phyloP scores from a whole-genome alignment of 2,113 vertebrate genomes.

The Epinephelus moara region DNA sequence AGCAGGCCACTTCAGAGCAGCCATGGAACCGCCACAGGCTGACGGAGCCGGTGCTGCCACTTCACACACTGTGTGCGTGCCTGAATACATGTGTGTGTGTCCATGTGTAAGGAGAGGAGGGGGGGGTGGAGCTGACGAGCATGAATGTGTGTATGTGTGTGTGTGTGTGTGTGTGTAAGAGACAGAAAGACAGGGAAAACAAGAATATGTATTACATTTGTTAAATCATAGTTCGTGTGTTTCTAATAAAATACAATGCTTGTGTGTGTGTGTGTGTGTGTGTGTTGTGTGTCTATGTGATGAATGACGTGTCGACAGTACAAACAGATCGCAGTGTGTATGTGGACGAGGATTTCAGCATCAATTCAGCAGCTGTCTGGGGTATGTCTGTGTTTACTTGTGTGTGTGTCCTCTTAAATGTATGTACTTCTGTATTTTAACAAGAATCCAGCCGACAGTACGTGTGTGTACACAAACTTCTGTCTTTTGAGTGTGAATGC shows the following conservation, averaged over 20 bases:
- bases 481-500: not conserved
- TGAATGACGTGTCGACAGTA: constrained; percentile 35
- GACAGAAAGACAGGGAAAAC: not conserved
- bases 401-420: constrained; percentile 7
- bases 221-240: constrained; percentile 1
- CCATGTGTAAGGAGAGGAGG: not conserved
- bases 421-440: constrained; percentile 4
- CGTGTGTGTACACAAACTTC: not conserved
- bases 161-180: constrained; percentile 1
- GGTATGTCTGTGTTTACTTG: constrained; percentile 29
- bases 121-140: not conserved
- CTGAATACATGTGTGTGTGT: constrained; percentile 23
- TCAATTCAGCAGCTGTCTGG: constrained; percentile 31
- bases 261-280: constrained; percentile 1
- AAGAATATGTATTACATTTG: constrained; percentile 24
- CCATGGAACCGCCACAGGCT: constrained; percentile 67
- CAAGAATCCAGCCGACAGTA: not conserved
- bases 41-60: constrained; percentile 63
- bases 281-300: constrained; percentile 5
- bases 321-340: constrained; percentile 19
- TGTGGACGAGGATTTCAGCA: constrained; percentile 16
- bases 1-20: constrained; percentile 78
- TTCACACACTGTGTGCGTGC: constrained; percentile 66
- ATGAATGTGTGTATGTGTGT: not conserved
- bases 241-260: constrained; percentile 18